Evolutionary conservation across 2,888 invertebrate species (phyloP), one percentile per base, ranked within the genome.

Genomic region (Lepidocyrtoides sp.): DNA sequence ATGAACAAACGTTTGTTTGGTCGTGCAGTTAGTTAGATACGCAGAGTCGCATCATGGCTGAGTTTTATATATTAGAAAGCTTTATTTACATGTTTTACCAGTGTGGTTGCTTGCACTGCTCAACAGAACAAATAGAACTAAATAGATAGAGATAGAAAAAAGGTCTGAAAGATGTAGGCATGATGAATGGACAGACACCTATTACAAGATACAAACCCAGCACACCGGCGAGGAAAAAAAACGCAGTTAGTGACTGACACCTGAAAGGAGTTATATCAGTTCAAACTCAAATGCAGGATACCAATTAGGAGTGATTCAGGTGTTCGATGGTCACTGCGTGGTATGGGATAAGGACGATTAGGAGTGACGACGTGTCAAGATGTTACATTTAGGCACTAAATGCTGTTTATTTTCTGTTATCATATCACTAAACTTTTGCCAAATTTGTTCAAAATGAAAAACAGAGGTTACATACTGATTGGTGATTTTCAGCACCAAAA

Each of bases 321-420:
- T 75, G 86, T 63, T 77, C 41, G 51, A 57, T 72, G 32, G 84
- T 48, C 51, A 60, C 32, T 48, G 77, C 75, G 85, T 86, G 57
- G 86, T 86, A 26, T 14, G 86, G 10, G 3, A 29, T 44, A 44
- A 26, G 48, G 29, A 77, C 48, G 57, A 75, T 32, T n/a, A 77
- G 77, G 85, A 26, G 66, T 60, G 77, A 86, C 57, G 86, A 86
- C 75, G 86, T 86, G 86, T 86, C 51, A 72, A 51, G 72, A 44
- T 36, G 48, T 51, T 26, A 36, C 66, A 69, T 69, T 60, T 69
- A 36, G 17, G 4, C 66, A 36, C 17, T 17, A 69, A 69, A 17
- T 36, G 36, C 36, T 69, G 36, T 69, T 69, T 69, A 72, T 26
- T 10, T 51, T 51, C 17, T 5, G 26, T 10, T 26, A 5, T 14